Evolutionary conservation across 2,113 vertebrate species (phyloP).

Genomic region (Rhinolophus sinicus): DNA sequence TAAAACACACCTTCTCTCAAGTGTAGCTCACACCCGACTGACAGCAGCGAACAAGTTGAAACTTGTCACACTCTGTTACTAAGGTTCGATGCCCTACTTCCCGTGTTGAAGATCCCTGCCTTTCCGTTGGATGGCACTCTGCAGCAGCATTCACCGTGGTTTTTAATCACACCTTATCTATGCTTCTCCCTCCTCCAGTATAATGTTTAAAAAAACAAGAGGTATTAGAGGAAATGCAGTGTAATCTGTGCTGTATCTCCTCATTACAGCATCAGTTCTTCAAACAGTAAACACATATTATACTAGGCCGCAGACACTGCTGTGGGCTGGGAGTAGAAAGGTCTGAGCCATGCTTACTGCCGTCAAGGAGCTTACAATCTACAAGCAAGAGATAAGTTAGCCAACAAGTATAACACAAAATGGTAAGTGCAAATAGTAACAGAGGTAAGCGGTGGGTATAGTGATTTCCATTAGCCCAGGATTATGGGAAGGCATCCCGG

Average conservation of each 20-base stretch:
- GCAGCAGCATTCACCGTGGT: no score
- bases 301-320: background rate
- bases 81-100: no score
- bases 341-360: background rate
- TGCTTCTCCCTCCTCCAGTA: background rate
- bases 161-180: no score
- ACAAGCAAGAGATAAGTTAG: background rate
- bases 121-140: no score
- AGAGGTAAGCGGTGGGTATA: background rate
- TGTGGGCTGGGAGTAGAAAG: background rate
- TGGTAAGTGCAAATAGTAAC: background rate
- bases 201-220: slow-evolving; percentile 8
- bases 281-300: background rate
- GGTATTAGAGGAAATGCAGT: background rate
- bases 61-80: no score
- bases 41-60: no score
- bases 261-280: background rate
- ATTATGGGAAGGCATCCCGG: background rate
- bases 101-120: no score
- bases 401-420: background rate
- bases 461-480: background rate
- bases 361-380: background rate
- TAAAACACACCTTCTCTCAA: no score
- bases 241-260: background rate
- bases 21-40: no score